Evolutionary conservation across 2,888 invertebrate genomes (phyloP).

Genomic region (Lissocephala sabroskyi): DNA sequence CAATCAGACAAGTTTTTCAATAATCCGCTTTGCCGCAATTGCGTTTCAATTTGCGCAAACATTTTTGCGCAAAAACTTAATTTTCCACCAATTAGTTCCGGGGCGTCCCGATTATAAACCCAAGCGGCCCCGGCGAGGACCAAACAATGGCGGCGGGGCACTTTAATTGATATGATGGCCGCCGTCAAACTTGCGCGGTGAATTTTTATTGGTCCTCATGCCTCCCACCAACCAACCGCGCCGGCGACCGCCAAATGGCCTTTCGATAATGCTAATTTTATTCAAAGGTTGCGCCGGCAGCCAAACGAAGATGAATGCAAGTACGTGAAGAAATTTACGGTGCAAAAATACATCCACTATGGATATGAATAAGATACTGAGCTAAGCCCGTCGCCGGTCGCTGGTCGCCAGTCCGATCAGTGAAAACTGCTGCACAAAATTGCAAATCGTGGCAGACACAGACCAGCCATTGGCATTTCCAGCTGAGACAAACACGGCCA

Average conservation of each 20-base stretch:
- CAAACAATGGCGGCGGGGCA: too few relatives aligned
- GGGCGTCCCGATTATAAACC: too few relatives aligned
- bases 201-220: too few relatives aligned
- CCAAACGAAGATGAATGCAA: constrained; percentile 63
- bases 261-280: constrained; percentile 59
- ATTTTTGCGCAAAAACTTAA: constrained; percentile 68
- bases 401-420: too few relatives aligned
- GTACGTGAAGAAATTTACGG: constrained; percentile 64
- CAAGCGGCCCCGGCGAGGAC: too few relatives aligned
- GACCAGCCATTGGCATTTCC: constrained; percentile 15
- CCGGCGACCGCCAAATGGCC: background rate
- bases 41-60: constrained; percentile 65
- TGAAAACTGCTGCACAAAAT: constrained; percentile 52
- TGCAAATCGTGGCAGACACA: constrained; percentile 52
- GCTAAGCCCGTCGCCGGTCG: too few relatives aligned
- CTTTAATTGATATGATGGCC: too few relatives aligned
- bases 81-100: constrained; percentile 70
- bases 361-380: constrained; percentile 16
- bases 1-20: constrained; percentile 67
- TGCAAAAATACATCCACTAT: constrained; percentile 66
- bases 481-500: constrained; percentile 34
- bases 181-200: too few relatives aligned
- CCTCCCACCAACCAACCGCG: constrained; percentile 6
- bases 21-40: constrained; percentile 65
- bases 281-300: constrained; percentile 56